These are phyloP conservation scores for Nemurella pictetii DNA, from an alignment of 2,888 invertebrate species.

Conservation along the genomic window DNA sequence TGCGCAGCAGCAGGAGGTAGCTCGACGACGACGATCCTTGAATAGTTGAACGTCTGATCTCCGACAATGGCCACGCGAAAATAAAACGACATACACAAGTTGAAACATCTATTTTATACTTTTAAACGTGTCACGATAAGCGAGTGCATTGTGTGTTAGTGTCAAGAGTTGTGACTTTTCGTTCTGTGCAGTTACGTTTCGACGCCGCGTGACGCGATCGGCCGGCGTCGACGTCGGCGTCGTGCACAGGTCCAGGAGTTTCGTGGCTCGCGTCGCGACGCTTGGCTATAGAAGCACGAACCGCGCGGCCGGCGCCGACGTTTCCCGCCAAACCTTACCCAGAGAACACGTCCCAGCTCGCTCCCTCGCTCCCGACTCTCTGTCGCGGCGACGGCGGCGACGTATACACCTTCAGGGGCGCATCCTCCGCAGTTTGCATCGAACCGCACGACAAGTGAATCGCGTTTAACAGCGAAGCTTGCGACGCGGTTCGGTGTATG, in stretches of 20 bases:
- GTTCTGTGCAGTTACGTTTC: background rate
- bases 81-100: background rate
- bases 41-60: background rate
- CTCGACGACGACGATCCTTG: background rate
- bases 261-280: background rate
- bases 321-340: background rate
- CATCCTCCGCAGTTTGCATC: background rate
- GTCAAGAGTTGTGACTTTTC: too few species aligned
- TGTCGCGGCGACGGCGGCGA: too few species aligned
- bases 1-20: background rate
- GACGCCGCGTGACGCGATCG: background rate
- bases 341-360: background rate
- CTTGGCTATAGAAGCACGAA: background rate
- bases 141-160: background rate
- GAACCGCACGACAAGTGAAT: background rate
- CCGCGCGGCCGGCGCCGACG: background rate
- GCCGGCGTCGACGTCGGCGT: background rate
- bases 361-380: background rate
- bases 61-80: background rate
- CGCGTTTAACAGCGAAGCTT: background rate
- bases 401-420: too few species aligned
- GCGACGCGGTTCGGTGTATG: background rate
- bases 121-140: background rate
- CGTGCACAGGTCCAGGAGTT: background rate
- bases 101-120: background rate